Conservation (phyloP, 1,140 invertebrate species). For the Euschistus heros region DNA sequence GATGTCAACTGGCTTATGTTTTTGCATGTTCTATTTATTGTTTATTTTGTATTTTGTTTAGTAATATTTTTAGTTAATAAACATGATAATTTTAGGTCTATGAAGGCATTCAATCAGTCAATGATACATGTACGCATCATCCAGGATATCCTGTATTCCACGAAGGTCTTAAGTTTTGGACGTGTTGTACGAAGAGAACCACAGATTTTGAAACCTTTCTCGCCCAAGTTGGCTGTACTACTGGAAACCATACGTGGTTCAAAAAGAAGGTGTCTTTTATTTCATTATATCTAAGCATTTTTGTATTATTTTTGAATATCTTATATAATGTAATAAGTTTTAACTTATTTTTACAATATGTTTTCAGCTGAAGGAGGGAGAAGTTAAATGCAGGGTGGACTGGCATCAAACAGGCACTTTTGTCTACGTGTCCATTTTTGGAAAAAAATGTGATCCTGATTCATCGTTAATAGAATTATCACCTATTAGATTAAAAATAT, state of each 20-base stretch:
- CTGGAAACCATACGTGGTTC: conserved; percentile 77
- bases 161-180: conserved; percentile 97
- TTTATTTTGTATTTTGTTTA: not conserved
- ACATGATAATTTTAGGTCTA: conserved; percentile 44
- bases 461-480: conserved; percentile 69
- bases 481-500: conserved; percentile 64
- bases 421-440: conserved; percentile 79
- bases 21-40: too few species aligned
- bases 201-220: conserved; percentile 88
- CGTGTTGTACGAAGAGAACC: conserved; percentile 87
- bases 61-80: not conserved
- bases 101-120: conserved; percentile 52
- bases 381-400: conserved; percentile 75
- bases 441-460: conserved; percentile 76
- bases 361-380: conserved; percentile 35
- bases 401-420: conserved; percentile 81
- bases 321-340: conserved; percentile 2
- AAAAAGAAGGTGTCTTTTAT: conserved; percentile 49
- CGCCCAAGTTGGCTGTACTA: conserved; percentile 73
- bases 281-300: not conserved
- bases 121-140: conserved; percentile 67
- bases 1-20: too few species aligned
- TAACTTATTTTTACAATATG: conserved; percentile 6
- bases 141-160: conserved; percentile 90
- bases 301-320: too few species aligned